phyloP scores from a whole-genome alignment of 2,113 vertebrate species.

The Madoqua kirkii region DNA sequence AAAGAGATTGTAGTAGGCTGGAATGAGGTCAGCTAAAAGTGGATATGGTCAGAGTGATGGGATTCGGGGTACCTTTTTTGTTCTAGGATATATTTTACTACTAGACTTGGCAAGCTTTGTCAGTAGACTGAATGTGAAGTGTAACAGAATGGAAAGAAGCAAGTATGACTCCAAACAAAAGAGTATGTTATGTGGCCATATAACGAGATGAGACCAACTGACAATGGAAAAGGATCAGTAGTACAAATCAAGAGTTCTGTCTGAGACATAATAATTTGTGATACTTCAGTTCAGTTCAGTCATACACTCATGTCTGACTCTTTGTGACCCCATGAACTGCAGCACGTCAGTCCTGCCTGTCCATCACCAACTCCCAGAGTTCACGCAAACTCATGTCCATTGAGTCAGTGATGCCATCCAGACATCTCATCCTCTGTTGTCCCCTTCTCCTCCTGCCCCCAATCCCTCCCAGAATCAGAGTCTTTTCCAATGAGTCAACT shows the following conservation, averaged over 20 bases:
- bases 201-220: background rate
- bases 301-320: rapidly evolving
- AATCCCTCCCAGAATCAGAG: no score
- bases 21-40: background rate
- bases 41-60: background rate
- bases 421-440: no score
- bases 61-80: background rate
- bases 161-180: background rate
- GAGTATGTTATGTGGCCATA: background rate
- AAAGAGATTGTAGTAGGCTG: background rate
- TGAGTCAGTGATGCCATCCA: no score
- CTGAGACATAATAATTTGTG: background rate
- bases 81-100: background rate
- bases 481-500: no score
- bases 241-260: background rate
- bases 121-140: background rate
- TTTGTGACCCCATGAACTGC: no score
- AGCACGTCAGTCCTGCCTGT: no score
- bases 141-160: background rate
- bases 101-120: background rate
- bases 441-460: no score
- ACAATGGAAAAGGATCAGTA: background rate
- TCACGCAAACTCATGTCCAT: no score
- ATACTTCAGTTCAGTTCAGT: background rate
- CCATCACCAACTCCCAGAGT: no score